Conservation (phyloP, 2,888 invertebrate genomes). For the Agrochola macilenta region DNA sequence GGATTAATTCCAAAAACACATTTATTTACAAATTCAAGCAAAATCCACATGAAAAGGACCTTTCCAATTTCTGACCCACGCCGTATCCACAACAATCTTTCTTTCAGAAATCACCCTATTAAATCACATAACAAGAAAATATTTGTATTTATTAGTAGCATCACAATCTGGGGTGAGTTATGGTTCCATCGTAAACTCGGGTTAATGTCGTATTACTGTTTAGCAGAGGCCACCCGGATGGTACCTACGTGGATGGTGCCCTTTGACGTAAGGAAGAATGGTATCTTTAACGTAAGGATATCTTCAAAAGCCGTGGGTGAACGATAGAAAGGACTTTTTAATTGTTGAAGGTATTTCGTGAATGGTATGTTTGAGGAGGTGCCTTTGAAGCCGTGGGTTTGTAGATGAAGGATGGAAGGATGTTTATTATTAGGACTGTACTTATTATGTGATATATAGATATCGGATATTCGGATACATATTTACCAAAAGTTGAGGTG, state of each 20-base stretch:
- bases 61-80: not conserved
- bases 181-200: constrained; percentile 83
- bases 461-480: too few species aligned
- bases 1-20: not conserved
- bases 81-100: constrained; percentile 70
- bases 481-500: too few species aligned
- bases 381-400: not conserved
- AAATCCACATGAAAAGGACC: not conserved
- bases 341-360: constrained; percentile 20
- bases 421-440: not conserved
- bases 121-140: constrained; percentile 86
- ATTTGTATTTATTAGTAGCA: constrained; percentile 87
- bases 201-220: constrained; percentile 76
- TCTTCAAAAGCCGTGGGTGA: constrained; percentile 37
- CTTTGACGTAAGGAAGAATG: constrained; percentile 2
- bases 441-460: not conserved
- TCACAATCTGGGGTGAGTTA: constrained; percentile 85
- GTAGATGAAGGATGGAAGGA: not conserved
- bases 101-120: constrained; percentile 73
- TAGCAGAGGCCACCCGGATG: constrained; percentile 81
- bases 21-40: not conserved
- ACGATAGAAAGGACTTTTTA: constrained; percentile 9
- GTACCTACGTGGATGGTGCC: constrained; percentile 30
- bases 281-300: constrained; percentile 14
- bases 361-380: not conserved